Conservation (phyloP, 2,888 invertebrate genomes). For the Marasmarcha lunaedactyla region DNA sequence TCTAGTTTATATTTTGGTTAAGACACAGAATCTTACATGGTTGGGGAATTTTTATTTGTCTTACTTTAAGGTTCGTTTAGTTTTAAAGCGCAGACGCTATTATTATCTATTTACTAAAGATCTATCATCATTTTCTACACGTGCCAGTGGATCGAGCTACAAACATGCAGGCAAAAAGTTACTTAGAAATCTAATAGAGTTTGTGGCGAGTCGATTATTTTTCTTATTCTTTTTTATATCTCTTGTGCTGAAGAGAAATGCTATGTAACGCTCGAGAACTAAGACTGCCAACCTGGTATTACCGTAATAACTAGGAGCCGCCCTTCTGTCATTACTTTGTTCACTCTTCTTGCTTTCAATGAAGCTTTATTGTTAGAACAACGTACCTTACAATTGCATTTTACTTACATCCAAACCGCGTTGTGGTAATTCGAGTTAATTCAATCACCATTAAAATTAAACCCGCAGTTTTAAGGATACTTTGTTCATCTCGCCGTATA, state of each 20-base stretch:
- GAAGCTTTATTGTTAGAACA: conserved; percentile 38
- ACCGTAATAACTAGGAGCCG: conserved; percentile 59
- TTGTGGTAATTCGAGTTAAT: not conserved
- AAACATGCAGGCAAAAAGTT: conserved; percentile 41
- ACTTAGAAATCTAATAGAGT: conserved; percentile 65
- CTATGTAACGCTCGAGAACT: conserved; percentile 58
- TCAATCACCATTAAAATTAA: not conserved
- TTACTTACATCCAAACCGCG: conserved; percentile 12
- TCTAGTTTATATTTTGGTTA: no score
- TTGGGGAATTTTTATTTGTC: no score
- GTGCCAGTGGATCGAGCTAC: no score
- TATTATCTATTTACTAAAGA: no score
- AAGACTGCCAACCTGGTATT: conserved; percentile 58
- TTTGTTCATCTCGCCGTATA: no score
- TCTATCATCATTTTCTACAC: no score
- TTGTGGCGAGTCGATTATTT: conserved; percentile 62
- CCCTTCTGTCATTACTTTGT: conserved; percentile 62
- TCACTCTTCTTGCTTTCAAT: conserved; percentile 52
- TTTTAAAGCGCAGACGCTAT: no score
- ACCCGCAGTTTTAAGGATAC: no score
- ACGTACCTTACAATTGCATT: conserved; percentile 36
- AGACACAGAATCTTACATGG: no score
- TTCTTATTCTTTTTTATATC: conserved; percentile 60
- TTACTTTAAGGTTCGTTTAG: no score
- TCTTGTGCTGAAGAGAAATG: conserved; percentile 48